Base-by-base conservation (phyloP, 1,140 invertebrate species). In the Bacillus rossius region DNA sequence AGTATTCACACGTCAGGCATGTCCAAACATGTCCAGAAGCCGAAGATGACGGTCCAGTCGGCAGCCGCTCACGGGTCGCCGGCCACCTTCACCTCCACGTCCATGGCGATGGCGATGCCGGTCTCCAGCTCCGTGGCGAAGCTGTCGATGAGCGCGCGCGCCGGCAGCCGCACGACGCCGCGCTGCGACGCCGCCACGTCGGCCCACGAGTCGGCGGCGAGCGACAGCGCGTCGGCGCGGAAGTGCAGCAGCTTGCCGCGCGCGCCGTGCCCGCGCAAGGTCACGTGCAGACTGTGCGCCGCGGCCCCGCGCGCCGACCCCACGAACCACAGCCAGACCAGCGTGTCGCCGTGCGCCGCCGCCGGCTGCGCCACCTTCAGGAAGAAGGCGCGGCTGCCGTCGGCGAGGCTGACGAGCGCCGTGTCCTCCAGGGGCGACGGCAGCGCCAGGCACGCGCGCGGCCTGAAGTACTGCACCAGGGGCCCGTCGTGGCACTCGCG, bases 401-500 rank as follows among this genome's bases (percentile, higher is more conserved):
- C 17, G 2, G 20, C 34, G 14, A 57, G 3, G 13, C 45, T 17
- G 34, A 57, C 23, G 5, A 61, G 14, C 4, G 53, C 22, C 2
- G 53, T 50, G 22, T 43, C 47, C 16, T 57, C 59, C 7, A 34
- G 22, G 1, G 47, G 26, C 1, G 47, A 26, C 16, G 53, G 59
- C 13, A 61, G 47, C 16, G 43, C 45, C 8, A 56, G 43, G n/a
- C 23, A 3, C 3, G 42, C 37, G 13, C n/a, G 7, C 8, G 59
- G 37, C 16, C 41, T n/a, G 38, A 68, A 70, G 40, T 71, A 71
- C 55, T 72, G 68, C 20, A 69, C 55, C 17, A 72, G 54, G 3
- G 69, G 68, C 16, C 70, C 70, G 26, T 61, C 55, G 54, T 72
- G 70, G 20, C 19, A 45, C 13, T 52, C 56, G 59, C 67, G 61